Evolutionary conservation across 2,888 invertebrate genomes (phyloP).

Genomic region (Coleophora deauratella): DNA sequence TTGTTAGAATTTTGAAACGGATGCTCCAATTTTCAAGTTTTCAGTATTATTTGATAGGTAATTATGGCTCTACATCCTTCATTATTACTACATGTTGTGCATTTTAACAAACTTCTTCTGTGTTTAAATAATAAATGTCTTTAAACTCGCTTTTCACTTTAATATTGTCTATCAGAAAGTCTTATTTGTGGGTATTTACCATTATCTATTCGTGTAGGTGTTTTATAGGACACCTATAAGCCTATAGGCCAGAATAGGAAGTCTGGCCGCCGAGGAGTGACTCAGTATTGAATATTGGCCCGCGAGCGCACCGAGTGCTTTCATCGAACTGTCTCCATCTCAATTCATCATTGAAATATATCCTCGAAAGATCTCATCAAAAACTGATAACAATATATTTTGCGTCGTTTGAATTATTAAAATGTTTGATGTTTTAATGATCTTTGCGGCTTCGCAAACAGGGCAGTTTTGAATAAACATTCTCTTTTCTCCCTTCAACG

Average conservation of each 20-base stretch:
- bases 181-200: too few relatives aligned
- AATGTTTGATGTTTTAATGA: slow-evolving; percentile 32
- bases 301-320: slow-evolving; percentile 56
- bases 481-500: neutral
- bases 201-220: too few relatives aligned
- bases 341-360: slow-evolving; percentile 27
- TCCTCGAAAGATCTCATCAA: slow-evolving; percentile 20
- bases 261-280: slow-evolving; percentile 33
- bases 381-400: slow-evolving; percentile 27
- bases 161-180: too few relatives aligned
- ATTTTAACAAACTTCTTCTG: too few relatives aligned
- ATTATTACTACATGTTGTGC: too few relatives aligned
- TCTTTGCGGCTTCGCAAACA: slow-evolving; percentile 13
- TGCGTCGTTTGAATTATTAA: slow-evolving; percentile 23
- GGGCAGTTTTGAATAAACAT: slow-evolving; percentile 9
- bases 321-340: slow-evolving; percentile 44
- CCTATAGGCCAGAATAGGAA: slow-evolving; percentile 22
- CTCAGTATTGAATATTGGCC: slow-evolving; percentile 52
- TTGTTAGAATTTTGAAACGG: too few relatives aligned
- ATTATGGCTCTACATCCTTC: too few relatives aligned
- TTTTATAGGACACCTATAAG: neutral
- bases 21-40: too few relatives aligned
- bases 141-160: too few relatives aligned
- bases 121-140: too few relatives aligned
- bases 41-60: too few relatives aligned